Base-by-base conservation (phyloP, 2,797 vertebrate genomes). In the Limnodromus scolopaceus region DNA sequence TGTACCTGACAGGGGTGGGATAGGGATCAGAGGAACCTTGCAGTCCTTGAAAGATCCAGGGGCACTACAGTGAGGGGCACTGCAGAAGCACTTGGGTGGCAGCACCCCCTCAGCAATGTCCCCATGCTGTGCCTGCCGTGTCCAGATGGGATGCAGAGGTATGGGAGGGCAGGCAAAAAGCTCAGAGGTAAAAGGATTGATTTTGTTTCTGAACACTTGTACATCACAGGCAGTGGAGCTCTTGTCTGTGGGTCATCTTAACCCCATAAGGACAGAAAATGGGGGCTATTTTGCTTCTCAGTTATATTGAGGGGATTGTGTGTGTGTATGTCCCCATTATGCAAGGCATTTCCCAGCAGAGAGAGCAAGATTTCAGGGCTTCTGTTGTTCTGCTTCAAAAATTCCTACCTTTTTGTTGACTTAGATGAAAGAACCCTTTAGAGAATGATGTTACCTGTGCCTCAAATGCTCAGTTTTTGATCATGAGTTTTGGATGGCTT, bases 391-490 rank as follows among this genome's bases (percentile, higher is more conserved):
- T 57, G 41, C 75, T 91, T 93, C 79, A 93, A 92, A 95, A 88
- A 55, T 34, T 71, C 16, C 17, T 81, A 32, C 41, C 27, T 85
- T 84, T 86, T 84, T 61, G 28, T 69, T 80, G 13, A 38, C 71
- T 94, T 64, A 84, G 90, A 92, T 82, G 71, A 92, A 97, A 88
- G 65, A 85, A 58, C 7, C 6, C 82, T 92, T 94, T 89, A 82
- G 93, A 94, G 86, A 89, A 84, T 89, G 87, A 85, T 87, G 76
- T 94, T 75, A 91, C 36, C 79, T 80, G 32, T 0, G 3, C 63
- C 75, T 96, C 76, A 94, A 61, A 94, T 65, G 75, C 84, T 92
- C 53, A 89, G 65, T 69, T 92, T 97, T 95, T 96, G 89, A 92
- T 95, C 75, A 71, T 58, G 61, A 91, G 90, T 87, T 96, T 93